phyloP scores from a whole-genome alignment of 2,113 vertebrate species.

The Leucopsar rothschildi region DNA sequence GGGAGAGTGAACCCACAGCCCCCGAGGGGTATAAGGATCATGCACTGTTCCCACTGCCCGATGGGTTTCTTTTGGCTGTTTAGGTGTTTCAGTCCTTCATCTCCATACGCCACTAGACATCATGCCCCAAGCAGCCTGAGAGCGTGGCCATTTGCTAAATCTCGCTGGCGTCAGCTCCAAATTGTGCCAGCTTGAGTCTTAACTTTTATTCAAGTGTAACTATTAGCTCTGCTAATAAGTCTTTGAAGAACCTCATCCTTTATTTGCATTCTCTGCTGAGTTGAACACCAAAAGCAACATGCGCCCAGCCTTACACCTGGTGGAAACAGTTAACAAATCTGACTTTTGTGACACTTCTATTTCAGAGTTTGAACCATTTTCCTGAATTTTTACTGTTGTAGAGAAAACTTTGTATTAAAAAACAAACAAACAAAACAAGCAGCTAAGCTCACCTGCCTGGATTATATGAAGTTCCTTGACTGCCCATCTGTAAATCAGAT shows the following conservation, averaged over 20 bases:
- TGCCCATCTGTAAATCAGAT: neutral
- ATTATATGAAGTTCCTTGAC: neutral
- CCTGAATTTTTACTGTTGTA: neutral
- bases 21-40: neutral
- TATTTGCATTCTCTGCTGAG: neutral
- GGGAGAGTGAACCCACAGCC: neutral
- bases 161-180: neutral
- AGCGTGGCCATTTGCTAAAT: neutral
- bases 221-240: neutral
- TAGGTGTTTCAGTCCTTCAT: neutral
- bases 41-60: fast-evolving
- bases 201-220: neutral
- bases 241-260: neutral
- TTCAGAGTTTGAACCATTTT: neutral
- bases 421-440: neutral
- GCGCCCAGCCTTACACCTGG: neutral
- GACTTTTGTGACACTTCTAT: neutral
- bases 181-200: neutral
- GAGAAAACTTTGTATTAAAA: neutral
- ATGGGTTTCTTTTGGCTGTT: neutral
- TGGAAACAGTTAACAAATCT: neutral
- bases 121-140: neutral
- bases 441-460: neutral
- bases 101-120: neutral
- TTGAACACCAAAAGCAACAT: fast-evolving